Evolutionary conservation across 1,140 invertebrate species (phyloP).

Genomic region (Lordiphosa mommai): DNA sequence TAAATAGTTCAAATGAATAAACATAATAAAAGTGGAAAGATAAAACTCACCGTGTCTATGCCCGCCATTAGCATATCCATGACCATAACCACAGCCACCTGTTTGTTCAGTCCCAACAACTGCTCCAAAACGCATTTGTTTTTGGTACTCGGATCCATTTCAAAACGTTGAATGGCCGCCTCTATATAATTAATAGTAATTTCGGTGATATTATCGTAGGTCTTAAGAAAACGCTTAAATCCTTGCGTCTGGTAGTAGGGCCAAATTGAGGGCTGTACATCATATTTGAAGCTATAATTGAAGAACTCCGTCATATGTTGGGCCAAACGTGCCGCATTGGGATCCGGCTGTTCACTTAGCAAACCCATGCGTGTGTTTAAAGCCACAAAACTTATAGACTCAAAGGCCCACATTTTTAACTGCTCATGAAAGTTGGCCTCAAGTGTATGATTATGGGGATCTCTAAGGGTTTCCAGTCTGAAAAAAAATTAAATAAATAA

Average conservation of each 20-base stretch:
- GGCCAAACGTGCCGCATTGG: constrained; percentile 81
- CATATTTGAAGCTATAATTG: constrained; percentile 81
- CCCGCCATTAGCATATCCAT: constrained; percentile 88
- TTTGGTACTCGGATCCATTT: constrained; percentile 81
- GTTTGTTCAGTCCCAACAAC: constrained; percentile 82
- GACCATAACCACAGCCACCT: constrained; percentile 84
- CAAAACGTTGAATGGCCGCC: constrained; percentile 65
- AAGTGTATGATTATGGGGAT: constrained; percentile 81
- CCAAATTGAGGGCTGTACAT: constrained; percentile 84
- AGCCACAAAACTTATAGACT: constrained; percentile 85
- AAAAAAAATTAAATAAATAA: background rate
- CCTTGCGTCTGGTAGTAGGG: constrained; percentile 82
- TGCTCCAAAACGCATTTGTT: constrained; percentile 82
- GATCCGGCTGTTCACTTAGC: constrained; percentile 80
- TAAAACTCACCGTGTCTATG: constrained; percentile 85
- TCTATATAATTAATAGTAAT: constrained; percentile 61
- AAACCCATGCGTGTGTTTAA: constrained; percentile 80
- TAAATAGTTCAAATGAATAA: background rate
- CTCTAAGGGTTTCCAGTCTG: constrained; percentile 81
- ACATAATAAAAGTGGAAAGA: rapidly evolving
- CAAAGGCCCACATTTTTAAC: constrained; percentile 86
- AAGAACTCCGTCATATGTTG: constrained; percentile 82
- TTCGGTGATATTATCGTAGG: constrained; percentile 75
- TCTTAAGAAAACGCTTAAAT: constrained; percentile 82
- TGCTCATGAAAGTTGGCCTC: constrained; percentile 82